These are phyloP conservation scores for Cheilinus undulatus DNA, from an alignment of 2,113 vertebrate genomes.

Conservation along the genomic window DNA sequence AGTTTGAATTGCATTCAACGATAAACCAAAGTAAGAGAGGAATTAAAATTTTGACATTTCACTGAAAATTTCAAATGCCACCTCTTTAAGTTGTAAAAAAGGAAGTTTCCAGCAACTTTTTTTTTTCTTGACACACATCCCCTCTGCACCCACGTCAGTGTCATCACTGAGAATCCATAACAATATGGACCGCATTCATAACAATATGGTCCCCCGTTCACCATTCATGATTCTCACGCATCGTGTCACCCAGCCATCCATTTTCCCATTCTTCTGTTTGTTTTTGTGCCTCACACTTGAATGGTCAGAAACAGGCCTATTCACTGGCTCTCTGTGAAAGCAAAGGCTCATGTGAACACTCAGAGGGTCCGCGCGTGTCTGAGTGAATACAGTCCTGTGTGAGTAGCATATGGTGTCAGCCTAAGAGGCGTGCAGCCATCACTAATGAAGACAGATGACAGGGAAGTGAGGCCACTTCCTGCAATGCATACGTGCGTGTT, in stretches of 20 bases:
- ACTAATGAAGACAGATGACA: constrained; percentile 86
- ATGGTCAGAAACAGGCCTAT: constrained; percentile 45
- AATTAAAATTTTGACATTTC: neutral
- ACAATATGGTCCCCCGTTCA: constrained; percentile 61
- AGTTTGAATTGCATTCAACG: neutral
- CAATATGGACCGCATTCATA: constrained; percentile 51
- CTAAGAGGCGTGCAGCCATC: constrained; percentile 81
- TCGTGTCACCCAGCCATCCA: constrained; percentile 56
- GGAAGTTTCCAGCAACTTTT: constrained; percentile 5
- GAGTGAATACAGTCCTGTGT: constrained; percentile 38
- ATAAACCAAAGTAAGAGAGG: neutral
- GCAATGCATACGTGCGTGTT: constrained; percentile 46
- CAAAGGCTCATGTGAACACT: constrained; percentile 25
- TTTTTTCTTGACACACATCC: constrained; percentile 1
- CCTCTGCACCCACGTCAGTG: constrained; percentile 21
- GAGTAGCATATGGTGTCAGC: constrained; percentile 81
- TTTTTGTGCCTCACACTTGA: constrained; percentile 60
- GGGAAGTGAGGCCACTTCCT: constrained; percentile 68
- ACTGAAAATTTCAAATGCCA: neutral
- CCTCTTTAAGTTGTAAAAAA: neutral
- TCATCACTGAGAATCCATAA: constrained; percentile 45
- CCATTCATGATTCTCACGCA: constrained; percentile 64
- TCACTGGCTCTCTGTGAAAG: constrained; percentile 34
- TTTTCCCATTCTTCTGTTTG: constrained; percentile 63
- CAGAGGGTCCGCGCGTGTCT: constrained; percentile 25